phyloP scores from a whole-genome alignment of 2,888 invertebrate species.

The Heliconius erato region DNA sequence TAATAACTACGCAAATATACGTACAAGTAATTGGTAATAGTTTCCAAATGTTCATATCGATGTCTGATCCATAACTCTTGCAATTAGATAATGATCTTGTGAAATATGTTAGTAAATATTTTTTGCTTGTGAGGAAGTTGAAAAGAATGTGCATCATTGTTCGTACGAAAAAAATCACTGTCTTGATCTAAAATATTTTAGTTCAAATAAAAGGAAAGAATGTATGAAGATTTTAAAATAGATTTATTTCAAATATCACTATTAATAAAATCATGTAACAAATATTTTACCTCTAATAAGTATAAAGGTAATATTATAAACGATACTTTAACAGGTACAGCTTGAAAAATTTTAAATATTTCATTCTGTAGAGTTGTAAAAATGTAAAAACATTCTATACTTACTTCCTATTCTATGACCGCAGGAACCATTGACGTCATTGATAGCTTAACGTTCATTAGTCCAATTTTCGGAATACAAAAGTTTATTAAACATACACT shows the following conservation, averaged over 20 bases:
- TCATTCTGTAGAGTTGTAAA: background rate
- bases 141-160: constrained; percentile 30
- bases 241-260: background rate
- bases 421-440: background rate
- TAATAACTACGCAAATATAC: constrained; percentile 15
- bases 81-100: background rate
- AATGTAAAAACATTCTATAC: background rate
- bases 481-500: background rate
- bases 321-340: background rate
- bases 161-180: background rate
- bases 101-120: constrained; percentile 35
- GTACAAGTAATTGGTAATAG: constrained; percentile 39
- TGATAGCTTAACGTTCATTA: background rate
- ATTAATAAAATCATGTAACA: background rate
- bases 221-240: background rate
- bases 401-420: background rate
- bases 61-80: background rate
- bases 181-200: background rate
- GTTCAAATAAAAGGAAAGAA: background rate
- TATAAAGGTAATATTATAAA: background rate
- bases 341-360: background rate
- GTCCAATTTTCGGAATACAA: background rate
- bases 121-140: constrained; percentile 7
- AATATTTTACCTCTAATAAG: background rate
- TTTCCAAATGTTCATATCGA: constrained; percentile 44